A percentile compares a stretch with the other conserved stretches of the same genome.
phyloP scores from a whole-genome alignment of 2,797 vertebrate species.

The Pseudochaenichthys georgianus region DNA sequence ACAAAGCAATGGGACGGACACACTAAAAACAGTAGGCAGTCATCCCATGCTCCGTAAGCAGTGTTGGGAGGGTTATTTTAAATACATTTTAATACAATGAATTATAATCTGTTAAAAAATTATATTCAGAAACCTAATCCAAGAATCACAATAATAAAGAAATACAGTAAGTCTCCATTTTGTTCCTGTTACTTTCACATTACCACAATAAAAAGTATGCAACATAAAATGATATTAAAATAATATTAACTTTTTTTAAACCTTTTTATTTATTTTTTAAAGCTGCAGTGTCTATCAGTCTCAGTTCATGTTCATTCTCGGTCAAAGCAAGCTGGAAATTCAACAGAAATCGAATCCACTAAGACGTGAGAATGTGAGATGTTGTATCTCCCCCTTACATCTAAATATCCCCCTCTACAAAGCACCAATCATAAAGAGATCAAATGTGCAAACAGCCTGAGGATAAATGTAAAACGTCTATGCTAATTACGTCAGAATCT shows the following conservation, averaged over 20 bases:
- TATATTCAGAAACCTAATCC: too few relatives aligned
- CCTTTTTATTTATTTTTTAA: too few relatives aligned
- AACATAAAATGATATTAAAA: too few relatives aligned
- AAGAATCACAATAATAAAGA: too few relatives aligned
- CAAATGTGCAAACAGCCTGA: slow-evolving; percentile 7
- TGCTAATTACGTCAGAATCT: slow-evolving; percentile 20
- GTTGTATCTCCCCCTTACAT: neutral
- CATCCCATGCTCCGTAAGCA: neutral
- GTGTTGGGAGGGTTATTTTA: too few relatives aligned
- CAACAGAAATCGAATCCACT: neutral
- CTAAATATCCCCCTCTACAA: neutral
- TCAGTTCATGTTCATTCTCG: neutral
- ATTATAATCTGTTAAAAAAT: too few relatives aligned
- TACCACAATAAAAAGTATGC: too few relatives aligned
- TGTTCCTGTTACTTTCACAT: too few relatives aligned
- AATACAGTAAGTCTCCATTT: too few relatives aligned
- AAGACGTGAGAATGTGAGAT: neutral
- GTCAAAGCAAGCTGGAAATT: neutral
- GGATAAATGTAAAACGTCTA: slow-evolving; percentile 24
- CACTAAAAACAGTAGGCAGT: neutral
- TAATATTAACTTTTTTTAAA: too few relatives aligned
- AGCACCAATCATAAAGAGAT: neutral
- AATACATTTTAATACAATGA: too few relatives aligned
- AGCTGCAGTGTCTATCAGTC: too few relatives aligned
- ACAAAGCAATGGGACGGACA: slow-evolving; percentile 6